Evolutionary conservation across 2,888 invertebrate species (phyloP).

Genomic region (Barypeithes pellucidus): DNA sequence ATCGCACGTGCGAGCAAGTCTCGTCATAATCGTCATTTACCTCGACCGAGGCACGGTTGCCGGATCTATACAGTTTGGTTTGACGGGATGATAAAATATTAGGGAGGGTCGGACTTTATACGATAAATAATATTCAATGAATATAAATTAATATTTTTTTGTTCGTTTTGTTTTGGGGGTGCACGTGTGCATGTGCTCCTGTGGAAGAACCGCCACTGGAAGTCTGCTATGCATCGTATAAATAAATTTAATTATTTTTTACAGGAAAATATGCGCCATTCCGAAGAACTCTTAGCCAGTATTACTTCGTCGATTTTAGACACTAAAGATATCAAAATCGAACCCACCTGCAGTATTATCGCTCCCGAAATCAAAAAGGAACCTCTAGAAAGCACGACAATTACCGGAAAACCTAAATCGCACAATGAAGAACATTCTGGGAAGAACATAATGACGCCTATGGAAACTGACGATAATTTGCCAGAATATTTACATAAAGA

Average conservation of each 20-base stretch:
- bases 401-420: background rate
- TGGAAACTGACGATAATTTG: slow-evolving; percentile 25
- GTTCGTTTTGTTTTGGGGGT: no score
- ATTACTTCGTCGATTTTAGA: slow-evolving; percentile 65
- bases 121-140: no score
- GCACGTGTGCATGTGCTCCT: no score
- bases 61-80: no score
- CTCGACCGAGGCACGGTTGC: no score
- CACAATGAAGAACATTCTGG: slow-evolving; percentile 3
- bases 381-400: background rate
- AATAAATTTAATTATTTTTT: slow-evolving; percentile 63
- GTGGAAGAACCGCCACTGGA: no score
- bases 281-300: slow-evolving; percentile 74
- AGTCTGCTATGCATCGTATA: no score
- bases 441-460: background rate
- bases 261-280: slow-evolving; percentile 76
- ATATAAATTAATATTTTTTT: no score
- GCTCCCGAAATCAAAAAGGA: slow-evolving; percentile 35
- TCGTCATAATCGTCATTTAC: no score
- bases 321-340: slow-evolving; percentile 69
- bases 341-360: slow-evolving; percentile 60
- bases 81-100: no score
- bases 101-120: no score
- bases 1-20: no score
- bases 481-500: slow-evolving; percentile 4